Evolutionary conservation across 2,888 invertebrate genomes (phyloP), one percentile per base, ranked within the genome.

Genomic region (Agonopterix heracliana): DNA sequence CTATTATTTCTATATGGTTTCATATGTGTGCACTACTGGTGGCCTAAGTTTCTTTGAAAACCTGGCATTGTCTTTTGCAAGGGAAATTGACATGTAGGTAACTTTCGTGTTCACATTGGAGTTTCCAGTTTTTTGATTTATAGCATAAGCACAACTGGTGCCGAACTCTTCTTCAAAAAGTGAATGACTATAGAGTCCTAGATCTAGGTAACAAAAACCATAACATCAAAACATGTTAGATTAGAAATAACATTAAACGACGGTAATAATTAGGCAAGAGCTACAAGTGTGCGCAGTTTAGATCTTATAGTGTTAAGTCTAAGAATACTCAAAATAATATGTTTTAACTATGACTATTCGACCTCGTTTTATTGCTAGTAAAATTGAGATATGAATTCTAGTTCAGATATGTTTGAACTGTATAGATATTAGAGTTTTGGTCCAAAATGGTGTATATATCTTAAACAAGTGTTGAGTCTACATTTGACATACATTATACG

Each of bases 361-460:
- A 53, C 60, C 51, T 50, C 54, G 60, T 55, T 68, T 79, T 83
- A 85, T 83, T 82, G 82, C 82, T 84, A 83, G 68, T 65, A 68
- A 66, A 73, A 68, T 26, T 68, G 66, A 79, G 84, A 85, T 84
- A 84, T 85, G 82, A 73, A 71, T 68, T 62, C 61, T 62, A 64
- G 64, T 74, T 71, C 73, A 83, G 85, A 86, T 86, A 86, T 86
- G 85, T 77, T 71, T 57, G 57, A 76, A 74, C 76, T 72, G 74
- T 67, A 26, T 26, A 51, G 66, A 71, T 71, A 72, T 73, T 66
- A 67, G 66, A 60, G 56, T 71, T 73, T 86, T 85, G 85, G 85
- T 85, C 85, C 85, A 61, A 81, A 74, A 57, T 63, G 55, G 54
- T 63, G 59, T 60, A 61, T 54, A 59, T 59, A 57, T 54, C 26